Evolutionary conservation across 2,888 invertebrate genomes (phyloP), one percentile per base, ranked within the genome.

Genomic region (Pandemis corylana): DNA sequence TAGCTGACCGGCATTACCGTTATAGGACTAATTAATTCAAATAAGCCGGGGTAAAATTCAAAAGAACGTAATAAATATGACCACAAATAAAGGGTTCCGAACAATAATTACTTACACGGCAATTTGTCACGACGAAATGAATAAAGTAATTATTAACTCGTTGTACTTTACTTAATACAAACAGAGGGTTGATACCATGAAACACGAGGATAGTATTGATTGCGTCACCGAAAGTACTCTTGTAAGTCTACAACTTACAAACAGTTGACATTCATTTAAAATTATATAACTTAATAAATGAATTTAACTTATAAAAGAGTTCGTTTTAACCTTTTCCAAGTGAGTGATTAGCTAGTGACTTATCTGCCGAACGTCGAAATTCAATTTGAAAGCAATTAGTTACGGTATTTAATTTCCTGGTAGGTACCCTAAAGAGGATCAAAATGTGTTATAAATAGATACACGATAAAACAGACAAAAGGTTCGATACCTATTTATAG

Each of bases 321-420:
- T 56, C 20, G 56, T 56, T 56, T 20, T 20, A 12, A 62, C 61
- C 61, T 62, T n/a, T 51, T 28, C 49, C 28, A 36, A 10, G 36
- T 49, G 28, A 66, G 46, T 3, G 20, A 36, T 12, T 9, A 28
- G 44, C 64, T 51, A 49, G n/a, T 56, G 68, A 63, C 56, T 56
- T 56, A 73, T 15, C 62, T 20, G 15, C 46, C 68, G 41, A 64
- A 56, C 64, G 63, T 64, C 59, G 65, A 65, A 65, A 74, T 61
- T 74, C 61, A 69, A 74, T 74, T 69, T 69, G n/a, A 65, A 69
- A 73, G 59, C 73, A 64, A 68, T 73, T 64, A 68, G 49, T 65
- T 64, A 36, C 64, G 68, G 46, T 73, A 65, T 68, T 68, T 65
- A 68, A 72, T 73, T 73, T 65, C 64, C 68, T 73, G 73, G 42